Evolutionary conservation across 2,113 vertebrate genomes (phyloP).

Genomic region (Elephas maximus): DNA sequence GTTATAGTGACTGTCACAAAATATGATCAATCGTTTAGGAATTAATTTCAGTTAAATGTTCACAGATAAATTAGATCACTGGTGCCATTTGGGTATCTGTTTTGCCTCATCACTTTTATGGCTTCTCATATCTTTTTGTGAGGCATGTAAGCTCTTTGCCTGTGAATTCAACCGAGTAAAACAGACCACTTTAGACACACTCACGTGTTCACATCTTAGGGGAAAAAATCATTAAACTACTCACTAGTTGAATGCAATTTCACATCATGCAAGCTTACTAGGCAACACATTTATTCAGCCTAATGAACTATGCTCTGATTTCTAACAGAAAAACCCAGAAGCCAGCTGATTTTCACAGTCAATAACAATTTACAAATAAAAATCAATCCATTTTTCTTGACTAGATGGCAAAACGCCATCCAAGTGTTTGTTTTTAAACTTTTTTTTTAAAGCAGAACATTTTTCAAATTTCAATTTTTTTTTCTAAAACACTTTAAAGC

Average conservation of each 20-base stretch:
- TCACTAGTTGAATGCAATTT: slow-evolving; percentile 85
- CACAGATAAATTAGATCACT: slow-evolving; percentile 75
- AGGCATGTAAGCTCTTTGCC: slow-evolving; percentile 61
- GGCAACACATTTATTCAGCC: slow-evolving; percentile 82
- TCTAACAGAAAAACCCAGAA: slow-evolving; percentile 75
- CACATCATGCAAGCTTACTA: slow-evolving; percentile 81
- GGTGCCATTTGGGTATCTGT: slow-evolving; percentile 69
- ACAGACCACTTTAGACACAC: slow-evolving; percentile 65
- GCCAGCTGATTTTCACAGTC: slow-evolving; percentile 82
- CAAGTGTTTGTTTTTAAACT: slow-evolving; percentile 72
- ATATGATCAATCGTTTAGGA: slow-evolving; percentile 72
- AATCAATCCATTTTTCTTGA: slow-evolving; percentile 86
- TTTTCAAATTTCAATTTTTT: background rate
- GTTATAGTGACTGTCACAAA: slow-evolving; percentile 64
- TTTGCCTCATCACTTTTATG: slow-evolving; percentile 79
- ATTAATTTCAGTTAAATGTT: slow-evolving; percentile 78
- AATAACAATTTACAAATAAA: slow-evolving; percentile 88
- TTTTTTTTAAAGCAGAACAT: slow-evolving; percentile 41
- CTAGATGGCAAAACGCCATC: slow-evolving; percentile 73
- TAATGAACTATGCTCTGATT: slow-evolving; percentile 80
- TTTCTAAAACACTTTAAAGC: slow-evolving; percentile 16
- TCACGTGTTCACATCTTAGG: slow-evolving; percentile 58
- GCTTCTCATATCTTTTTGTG: slow-evolving; percentile 72
- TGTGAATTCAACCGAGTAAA: slow-evolving; percentile 64
- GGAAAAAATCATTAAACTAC: slow-evolving; percentile 72